Conservation (phyloP, 2,113 vertebrate species). For the Butorides virescens region DNA sequence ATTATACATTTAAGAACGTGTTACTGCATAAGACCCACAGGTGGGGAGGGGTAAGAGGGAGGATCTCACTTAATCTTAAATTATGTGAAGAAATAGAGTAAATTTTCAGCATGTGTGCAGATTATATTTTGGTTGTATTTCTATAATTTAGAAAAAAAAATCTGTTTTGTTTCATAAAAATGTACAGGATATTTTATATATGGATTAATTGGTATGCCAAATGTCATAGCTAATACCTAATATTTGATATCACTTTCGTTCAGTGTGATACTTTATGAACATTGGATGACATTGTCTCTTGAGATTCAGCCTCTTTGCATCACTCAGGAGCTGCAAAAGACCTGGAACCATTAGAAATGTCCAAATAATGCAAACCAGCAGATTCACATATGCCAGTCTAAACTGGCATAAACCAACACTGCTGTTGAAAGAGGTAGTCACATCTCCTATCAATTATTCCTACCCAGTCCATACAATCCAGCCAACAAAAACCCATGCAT, state of each 20-base stretch:
- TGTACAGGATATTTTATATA: background rate
- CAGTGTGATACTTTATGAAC: background rate
- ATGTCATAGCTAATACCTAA: background rate
- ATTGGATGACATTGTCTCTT: background rate
- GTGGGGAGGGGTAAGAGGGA: background rate
- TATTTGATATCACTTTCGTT: background rate
- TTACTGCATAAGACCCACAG: background rate
- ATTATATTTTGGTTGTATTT: background rate
- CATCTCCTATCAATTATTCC: background rate
- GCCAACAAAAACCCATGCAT: background rate
- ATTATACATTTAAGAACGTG: background rate
- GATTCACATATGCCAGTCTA: background rate
- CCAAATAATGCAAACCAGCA: background rate
- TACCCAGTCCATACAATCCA: fast-evolving
- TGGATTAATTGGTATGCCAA: background rate
- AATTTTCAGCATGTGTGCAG: background rate
- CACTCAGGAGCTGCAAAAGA: background rate
- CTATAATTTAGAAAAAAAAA: background rate
- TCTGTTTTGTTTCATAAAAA: background rate
- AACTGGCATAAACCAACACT: background rate
- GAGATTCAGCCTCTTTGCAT: background rate
- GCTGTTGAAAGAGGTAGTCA: background rate
- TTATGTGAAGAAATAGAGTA: background rate
- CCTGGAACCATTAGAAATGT: background rate
- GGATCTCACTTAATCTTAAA: background rate